Evolutionary conservation across 1,140 invertebrate species (phyloP).

Genomic region (Idris sp.): DNA sequence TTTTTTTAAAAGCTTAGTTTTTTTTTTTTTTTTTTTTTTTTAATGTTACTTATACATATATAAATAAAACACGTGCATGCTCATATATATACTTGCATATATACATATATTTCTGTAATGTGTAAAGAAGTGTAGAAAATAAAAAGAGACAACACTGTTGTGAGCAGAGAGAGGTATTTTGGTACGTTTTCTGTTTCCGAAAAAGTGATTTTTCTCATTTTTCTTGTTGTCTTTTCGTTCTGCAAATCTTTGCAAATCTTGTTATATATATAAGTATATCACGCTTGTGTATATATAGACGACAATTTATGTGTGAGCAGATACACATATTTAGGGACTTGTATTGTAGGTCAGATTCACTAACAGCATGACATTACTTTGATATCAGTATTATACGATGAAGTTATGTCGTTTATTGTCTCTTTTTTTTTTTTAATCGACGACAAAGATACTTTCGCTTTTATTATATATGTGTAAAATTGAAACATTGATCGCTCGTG

Average conservation of each 20-base stretch:
- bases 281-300: conserved; percentile 72
- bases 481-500: conserved; percentile 10
- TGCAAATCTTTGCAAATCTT: too few relatives aligned
- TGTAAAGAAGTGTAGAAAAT: conserved; percentile 5
- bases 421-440: neutral
- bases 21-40: too few relatives aligned
- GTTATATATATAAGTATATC: too few relatives aligned
- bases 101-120: conserved; percentile 31
- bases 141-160: too few relatives aligned
- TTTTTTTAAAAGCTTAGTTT: too few relatives aligned
- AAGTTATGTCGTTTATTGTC: neutral
- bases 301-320: neutral
- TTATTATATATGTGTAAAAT: conserved; percentile 11
- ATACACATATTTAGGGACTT: conserved; percentile 11
- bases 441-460: conserved; percentile 10
- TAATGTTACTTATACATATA: neutral
- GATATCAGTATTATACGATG: neutral
- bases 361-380: conserved; percentile 76
- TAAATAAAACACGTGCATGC: neutral
- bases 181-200: too few relatives aligned
- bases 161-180: too few relatives aligned
- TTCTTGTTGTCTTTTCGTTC: conserved; percentile 25
- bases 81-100: too few relatives aligned
- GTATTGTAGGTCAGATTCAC: conserved; percentile 60
- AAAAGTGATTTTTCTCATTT: conserved; percentile 27